Evolutionary conservation across 2,888 invertebrate genomes (phyloP), one percentile per base, ranked within the genome.

Genomic region (Augiades crinisus): DNA sequence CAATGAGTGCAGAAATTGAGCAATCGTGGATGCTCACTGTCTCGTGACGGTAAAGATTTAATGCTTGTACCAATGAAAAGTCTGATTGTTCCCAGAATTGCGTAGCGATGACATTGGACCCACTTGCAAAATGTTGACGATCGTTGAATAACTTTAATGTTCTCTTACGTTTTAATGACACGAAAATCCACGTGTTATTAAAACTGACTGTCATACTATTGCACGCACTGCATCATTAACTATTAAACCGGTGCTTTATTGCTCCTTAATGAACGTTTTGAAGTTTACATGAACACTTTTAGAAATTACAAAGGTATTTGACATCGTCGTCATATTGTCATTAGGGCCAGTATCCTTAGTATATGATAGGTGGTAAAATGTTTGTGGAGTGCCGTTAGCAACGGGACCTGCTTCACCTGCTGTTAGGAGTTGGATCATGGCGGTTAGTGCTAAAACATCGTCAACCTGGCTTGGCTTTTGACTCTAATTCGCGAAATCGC

Each of bases 251-350:
- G 8, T 17, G 24, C 34, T 49, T 21, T 13, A 33, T 27, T 36
- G 37, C 37, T 47, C 46, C 37, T 47, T 47, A 44, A 51, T 43
- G 44, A 51, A 51, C 44, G 43, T 30, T 51, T 37, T 37, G 43
- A 44, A 37, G 50, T 44, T 51, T 43, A 37, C 30, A 8, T n/a
- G n/a, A n/a, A n/a, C 13, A 24, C 44, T 51, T 43, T 44, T 43
- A 51, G 44, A 51, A 37, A n/a, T 16, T 38, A 49, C 40, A 43
- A 24, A 49, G 13, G 17, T n/a, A n/a, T n/a, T n/a, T n/a, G n/a
- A n/a, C 12, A 10, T 22, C 21, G 17, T 12, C 27, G 19, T 14
- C 8, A 12, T n/a, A n/a, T 10, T 24, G 41, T 27, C 36, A 43
- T 43, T 50, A 43, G 36, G 50, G 36, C 36, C 43, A 14, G 27